A percentile compares a stretch with the other conserved stretches of the same genome.
Conservation (phyloP, 2,888 invertebrate species). For the Polydesmus complanatus region DNA sequence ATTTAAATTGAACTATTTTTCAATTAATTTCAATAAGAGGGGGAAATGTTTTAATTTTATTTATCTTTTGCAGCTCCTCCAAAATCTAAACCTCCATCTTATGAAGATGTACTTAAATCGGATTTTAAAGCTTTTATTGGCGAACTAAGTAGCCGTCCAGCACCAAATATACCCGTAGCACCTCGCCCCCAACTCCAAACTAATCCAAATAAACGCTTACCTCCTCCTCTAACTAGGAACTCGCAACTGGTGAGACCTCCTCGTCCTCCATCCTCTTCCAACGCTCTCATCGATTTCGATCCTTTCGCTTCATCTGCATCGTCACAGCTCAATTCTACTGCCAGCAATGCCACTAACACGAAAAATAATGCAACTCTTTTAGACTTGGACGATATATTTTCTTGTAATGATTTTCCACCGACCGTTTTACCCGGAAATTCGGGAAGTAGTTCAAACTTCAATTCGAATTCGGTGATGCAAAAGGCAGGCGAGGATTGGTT, state of each 20-base stretch:
- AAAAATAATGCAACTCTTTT: neutral
- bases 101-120: slow-evolving; percentile 9
- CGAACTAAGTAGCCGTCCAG: slow-evolving; percentile 3
- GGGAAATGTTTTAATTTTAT: too few species aligned
- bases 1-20: too few species aligned
- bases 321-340: neutral
- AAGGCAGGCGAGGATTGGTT: slow-evolving; percentile 12
- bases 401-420: neutral
- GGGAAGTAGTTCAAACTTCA: neutral
- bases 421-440: neutral
- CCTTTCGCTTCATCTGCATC: neutral
- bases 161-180: neutral
- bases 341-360: neutral
- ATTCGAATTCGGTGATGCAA: too few species aligned
- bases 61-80: too few species aligned
- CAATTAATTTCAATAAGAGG: too few species aligned
- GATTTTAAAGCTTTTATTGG: slow-evolving; percentile 12
- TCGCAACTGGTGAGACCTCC: neutral
- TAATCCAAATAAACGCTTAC: neutral
- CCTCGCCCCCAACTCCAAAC: neutral
- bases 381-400: neutral
- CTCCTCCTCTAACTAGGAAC: neutral
- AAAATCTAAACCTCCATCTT: slow-evolving; percentile 8
- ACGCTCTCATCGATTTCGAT: slow-evolving; percentile 9
- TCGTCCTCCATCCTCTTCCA: neutral